phyloP scores from a whole-genome alignment of 2,797 vertebrate species.

The Luscinia megarhynchos region DNA sequence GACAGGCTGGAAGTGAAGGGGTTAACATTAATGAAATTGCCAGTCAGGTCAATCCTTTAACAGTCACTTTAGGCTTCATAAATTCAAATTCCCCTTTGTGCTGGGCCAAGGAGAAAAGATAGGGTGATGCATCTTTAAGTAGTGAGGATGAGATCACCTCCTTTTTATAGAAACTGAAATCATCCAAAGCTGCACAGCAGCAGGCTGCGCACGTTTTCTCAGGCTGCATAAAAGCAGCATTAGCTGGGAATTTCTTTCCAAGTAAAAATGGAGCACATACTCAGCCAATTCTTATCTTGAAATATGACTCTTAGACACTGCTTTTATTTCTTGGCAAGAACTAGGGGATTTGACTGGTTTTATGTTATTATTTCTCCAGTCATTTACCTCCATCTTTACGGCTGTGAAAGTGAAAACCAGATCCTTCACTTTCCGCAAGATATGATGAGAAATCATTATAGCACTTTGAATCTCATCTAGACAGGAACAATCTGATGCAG shows the following conservation, averaged over 20 bases:
- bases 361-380: not conserved
- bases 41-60: not conserved
- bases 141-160: constrained; percentile 51
- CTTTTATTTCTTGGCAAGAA: not conserved
- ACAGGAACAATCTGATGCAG: not conserved
- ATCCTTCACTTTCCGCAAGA: not conserved
- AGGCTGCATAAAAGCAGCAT: not conserved
- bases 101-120: not conserved
- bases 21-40: constrained; percentile 9
- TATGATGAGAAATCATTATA: not conserved
- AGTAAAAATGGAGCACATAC: not conserved
- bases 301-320: not conserved
- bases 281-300: not conserved
- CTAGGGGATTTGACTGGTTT: not conserved
- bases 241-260: constrained; percentile 33
- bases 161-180: constrained; percentile 67
- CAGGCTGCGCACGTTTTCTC: constrained; percentile 21
- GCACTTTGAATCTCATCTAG: not conserved
- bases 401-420: not conserved
- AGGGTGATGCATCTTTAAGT: constrained; percentile 53
- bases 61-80: not conserved
- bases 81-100: not conserved
- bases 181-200: constrained; percentile 42
- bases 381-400: not conserved
- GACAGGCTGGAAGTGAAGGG: not conserved